These are phyloP conservation scores for Probaryconus sp. DNA, from an alignment of 1,140 invertebrate genomes.

Conservation along the genomic window DNA sequence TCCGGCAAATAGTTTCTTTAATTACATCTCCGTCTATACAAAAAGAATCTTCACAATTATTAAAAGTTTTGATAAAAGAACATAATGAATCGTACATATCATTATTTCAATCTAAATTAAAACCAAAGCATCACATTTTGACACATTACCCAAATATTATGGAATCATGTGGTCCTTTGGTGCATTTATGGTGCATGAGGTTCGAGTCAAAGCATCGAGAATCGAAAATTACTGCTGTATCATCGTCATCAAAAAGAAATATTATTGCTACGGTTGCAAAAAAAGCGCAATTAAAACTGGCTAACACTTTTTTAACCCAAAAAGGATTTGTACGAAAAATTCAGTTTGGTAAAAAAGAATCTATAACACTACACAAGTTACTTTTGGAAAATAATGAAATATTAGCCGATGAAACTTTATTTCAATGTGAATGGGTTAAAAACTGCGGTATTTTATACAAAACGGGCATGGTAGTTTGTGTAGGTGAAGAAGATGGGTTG, in stretches of 20 bases:
- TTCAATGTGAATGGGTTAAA: background rate
- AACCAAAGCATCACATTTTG: conserved; percentile 20
- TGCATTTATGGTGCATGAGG: conserved; percentile 27
- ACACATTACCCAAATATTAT: conserved; percentile 11
- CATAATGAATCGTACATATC: conserved; percentile 12
- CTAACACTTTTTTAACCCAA: background rate
- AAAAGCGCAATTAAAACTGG: conserved; percentile 8
- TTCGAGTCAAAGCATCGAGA: conserved; percentile 15
- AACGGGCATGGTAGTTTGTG: conserved; percentile 1
- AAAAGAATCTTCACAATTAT: background rate
- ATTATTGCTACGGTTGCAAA: conserved; percentile 1
- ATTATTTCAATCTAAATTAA: conserved; percentile 6
- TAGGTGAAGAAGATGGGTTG: conserved; percentile 32
- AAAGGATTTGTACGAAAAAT: background rate
- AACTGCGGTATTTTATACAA: conserved; percentile 3
- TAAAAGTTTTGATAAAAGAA: conserved; percentile 19
- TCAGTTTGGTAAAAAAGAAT: background rate
- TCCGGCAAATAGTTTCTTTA: conserved; percentile 10
- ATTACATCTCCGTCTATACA: conserved; percentile 5
- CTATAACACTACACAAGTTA: background rate
- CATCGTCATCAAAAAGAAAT: conserved; percentile 13
- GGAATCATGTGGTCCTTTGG: background rate
- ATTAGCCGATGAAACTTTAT: background rate
- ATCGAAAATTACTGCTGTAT: conserved; percentile 10
- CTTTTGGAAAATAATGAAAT: background rate